Evolutionary conservation across 2,113 vertebrate species (phyloP).

Genomic region (Myiopsitta monachus): DNA sequence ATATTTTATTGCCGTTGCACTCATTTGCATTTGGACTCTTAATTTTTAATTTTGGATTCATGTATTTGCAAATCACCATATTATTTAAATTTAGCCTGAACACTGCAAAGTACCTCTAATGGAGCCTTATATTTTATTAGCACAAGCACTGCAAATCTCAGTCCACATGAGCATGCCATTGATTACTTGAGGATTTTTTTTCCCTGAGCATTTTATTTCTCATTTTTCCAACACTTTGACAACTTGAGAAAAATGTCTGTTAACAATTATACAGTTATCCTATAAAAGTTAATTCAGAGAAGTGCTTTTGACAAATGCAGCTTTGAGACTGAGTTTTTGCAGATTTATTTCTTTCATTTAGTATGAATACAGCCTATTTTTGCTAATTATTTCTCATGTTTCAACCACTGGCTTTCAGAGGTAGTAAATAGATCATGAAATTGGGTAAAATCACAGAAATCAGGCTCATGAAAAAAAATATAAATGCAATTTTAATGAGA

Average conservation of each 20-base stretch:
- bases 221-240: constrained; percentile 40
- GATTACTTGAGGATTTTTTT: constrained; percentile 10
- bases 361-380: constrained; percentile 33
- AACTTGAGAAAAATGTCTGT: constrained; percentile 35
- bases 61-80: constrained; percentile 71
- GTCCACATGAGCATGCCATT: background rate
- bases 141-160: constrained; percentile 28
- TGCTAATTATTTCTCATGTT: constrained; percentile 65
- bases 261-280: constrained; percentile 25
- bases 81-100: constrained; percentile 71
- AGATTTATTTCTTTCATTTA: constrained; percentile 41
- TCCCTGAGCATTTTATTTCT: background rate
- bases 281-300: constrained; percentile 40
- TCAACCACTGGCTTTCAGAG: constrained; percentile 45
- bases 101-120: constrained; percentile 61
- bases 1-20: constrained; percentile 77
- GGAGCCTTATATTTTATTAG: constrained; percentile 46
- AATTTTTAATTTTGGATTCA: constrained; percentile 52
- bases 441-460: constrained; percentile 54
- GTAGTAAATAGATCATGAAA: constrained; percentile 45
- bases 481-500: constrained; percentile 64
- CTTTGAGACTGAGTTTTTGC: background rate
- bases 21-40: constrained; percentile 76
- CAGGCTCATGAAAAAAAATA: background rate
- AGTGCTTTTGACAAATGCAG: constrained; percentile 43